Percentiles rank a stretch among this genome's conserved stretches.
These are phyloP conservation scores for Fulmarus glacialis DNA, from an alignment of 2,113 vertebrate genomes.

Conservation along the genomic window DNA sequence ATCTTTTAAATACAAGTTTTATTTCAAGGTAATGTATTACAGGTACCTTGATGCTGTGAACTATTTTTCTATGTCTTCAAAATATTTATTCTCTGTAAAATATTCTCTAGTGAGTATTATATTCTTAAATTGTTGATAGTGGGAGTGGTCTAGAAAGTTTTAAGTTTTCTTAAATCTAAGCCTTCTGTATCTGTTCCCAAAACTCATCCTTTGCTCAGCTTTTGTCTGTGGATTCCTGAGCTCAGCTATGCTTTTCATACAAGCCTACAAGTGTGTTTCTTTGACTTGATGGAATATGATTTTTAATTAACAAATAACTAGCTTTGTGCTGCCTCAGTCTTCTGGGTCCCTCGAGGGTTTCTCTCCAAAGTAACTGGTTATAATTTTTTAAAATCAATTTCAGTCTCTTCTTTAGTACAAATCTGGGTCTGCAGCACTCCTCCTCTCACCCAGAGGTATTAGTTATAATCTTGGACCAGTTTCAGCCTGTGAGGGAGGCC, in stretches of 20 bases:
- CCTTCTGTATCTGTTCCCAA: conserved; percentile 47
- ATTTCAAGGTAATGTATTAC: conserved; percentile 70
- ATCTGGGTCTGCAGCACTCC: neutral
- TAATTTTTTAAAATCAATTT: neutral
- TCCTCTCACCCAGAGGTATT: neutral
- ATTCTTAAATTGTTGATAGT: neutral
- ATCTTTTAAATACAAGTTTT: conserved; percentile 78
- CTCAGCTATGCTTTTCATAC: neutral
- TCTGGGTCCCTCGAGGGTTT: neutral
- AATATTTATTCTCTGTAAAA: conserved; percentile 70
- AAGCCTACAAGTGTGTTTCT: neutral
- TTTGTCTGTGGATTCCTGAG: conserved; percentile 19
- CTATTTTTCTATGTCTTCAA: conserved; percentile 74
- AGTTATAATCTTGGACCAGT: fast-evolving
- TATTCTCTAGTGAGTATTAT: conserved; percentile 47
- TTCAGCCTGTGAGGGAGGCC: neutral
- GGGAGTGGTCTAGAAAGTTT: conserved; percentile 45
- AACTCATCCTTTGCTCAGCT: conserved; percentile 23
- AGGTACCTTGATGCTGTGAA: conserved; percentile 66
- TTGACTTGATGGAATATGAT: neutral
- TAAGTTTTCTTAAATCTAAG: conserved; percentile 33
- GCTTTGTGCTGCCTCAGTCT: neutral
- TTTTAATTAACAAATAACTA: neutral
- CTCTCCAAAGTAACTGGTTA: neutral
- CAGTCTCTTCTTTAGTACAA: neutral